Conservation (phyloP, 2,888 invertebrate species). For the Tetragonula carbonaria region DNA sequence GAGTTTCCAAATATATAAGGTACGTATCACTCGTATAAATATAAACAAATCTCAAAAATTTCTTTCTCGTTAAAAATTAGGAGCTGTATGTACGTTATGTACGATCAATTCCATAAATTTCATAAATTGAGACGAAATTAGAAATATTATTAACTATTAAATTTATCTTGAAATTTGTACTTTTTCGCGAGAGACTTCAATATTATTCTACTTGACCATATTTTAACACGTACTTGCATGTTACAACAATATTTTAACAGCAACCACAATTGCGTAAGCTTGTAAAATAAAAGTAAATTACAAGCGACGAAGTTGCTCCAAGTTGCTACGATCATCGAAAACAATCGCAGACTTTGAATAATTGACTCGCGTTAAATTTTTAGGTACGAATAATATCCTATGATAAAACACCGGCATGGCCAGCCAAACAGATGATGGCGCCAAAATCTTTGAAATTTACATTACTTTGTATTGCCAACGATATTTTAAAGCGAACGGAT, state of each 20-base stretch:
- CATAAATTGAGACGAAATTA: too few species aligned
- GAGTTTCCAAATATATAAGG: too few species aligned
- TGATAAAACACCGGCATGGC: neutral
- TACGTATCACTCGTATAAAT: too few species aligned
- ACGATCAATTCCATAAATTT: too few species aligned
- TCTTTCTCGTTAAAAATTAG: too few species aligned
- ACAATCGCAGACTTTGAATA: constrained; percentile 1
- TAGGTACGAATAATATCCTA: neutral
- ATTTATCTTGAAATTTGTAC: too few species aligned
- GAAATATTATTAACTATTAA: too few species aligned
- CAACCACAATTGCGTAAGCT: neutral
- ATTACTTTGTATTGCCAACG: neutral
- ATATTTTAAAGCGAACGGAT: neutral
- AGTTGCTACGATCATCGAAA: neutral
- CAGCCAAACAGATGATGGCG: constrained; percentile 26
- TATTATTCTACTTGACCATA: too few species aligned
- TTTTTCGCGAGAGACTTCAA: too few species aligned
- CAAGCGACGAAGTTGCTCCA: neutral
- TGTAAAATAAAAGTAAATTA: neutral
- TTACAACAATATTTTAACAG: neutral
- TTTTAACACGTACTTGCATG: neutral
- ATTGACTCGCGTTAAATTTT: neutral
- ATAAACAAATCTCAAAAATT: too few species aligned
- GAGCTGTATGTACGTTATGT: too few species aligned
- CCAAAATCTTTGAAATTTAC: constrained; percentile 41